Evolutionary conservation across 53 echinoderm and acorn worm genomes (phyloP).

Genomic region (Antedon mediterranea): DNA sequence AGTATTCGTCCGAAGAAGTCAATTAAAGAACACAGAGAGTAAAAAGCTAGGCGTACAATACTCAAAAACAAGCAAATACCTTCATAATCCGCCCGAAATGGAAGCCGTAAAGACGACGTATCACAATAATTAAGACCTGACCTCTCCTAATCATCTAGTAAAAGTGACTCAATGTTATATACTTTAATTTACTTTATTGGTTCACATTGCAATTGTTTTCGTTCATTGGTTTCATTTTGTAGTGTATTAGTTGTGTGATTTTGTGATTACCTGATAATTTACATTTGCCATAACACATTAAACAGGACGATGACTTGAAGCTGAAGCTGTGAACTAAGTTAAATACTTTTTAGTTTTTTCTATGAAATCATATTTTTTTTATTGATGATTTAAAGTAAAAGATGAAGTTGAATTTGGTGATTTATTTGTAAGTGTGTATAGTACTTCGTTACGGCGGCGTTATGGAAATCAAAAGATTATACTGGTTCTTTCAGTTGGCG

Average conservation of each 20-base stretch:
- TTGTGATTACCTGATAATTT: not conserved
- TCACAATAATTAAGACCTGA: not conserved
- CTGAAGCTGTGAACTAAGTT: too few relatives aligned
- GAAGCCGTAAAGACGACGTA: not conserved
- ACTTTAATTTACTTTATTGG: not conserved
- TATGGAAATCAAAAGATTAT: too few relatives aligned
- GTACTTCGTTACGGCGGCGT: too few relatives aligned
- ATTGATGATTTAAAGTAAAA: too few relatives aligned
- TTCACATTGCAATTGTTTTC: not conserved
- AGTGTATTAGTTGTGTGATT: not conserved
- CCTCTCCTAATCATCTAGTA: not conserved
- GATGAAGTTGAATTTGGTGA: too few relatives aligned
- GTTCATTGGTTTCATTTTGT: not conserved
- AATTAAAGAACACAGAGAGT: not conserved
- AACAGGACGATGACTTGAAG: not conserved
- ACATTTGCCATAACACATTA: not conserved
- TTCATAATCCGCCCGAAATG: not conserved
- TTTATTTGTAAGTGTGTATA: too few relatives aligned
- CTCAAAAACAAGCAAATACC: not conserved
- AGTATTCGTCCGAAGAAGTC: not conserved
- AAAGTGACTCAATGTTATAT: not conserved
- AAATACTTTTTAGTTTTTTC: too few relatives aligned
- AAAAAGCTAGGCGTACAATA: not conserved
- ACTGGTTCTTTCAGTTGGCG: too few relatives aligned
- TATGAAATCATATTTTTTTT: too few relatives aligned